Conservation (phyloP, 2,113 vertebrate species). For the Psammodynastes pulverulentus region DNA sequence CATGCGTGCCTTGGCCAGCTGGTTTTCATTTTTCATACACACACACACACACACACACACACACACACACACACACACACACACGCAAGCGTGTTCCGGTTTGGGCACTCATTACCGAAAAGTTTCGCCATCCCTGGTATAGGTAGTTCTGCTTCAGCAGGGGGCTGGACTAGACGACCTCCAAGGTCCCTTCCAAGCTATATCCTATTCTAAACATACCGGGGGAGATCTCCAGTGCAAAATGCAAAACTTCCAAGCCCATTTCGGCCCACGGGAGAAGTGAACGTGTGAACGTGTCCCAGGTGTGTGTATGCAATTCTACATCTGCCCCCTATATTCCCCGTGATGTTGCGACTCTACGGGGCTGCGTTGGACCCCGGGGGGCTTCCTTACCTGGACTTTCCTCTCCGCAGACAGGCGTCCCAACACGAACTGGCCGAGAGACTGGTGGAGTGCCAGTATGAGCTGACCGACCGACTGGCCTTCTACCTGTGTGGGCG, state of each 20-base stretch:
- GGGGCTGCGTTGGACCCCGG: neutral
- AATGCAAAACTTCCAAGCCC: neutral
- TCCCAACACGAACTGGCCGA: conserved; percentile 93
- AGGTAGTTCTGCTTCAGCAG: too few species aligned
- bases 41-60: too few species aligned
- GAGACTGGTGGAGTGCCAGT: conserved; percentile 95
- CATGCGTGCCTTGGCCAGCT: too few species aligned
- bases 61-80: too few species aligned
- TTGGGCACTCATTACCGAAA: too few species aligned
- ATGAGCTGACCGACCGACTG: conserved; percentile 93
- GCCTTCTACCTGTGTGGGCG: conserved; percentile 97
- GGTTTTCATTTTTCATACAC: too few species aligned
- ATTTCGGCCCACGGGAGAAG: neutral
- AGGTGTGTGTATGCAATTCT: neutral
- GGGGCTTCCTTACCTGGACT: conserved; percentile 37
- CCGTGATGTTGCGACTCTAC: neutral
- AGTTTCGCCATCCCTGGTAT: too few species aligned
- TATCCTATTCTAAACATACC: neutral
- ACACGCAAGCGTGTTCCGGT: too few species aligned
- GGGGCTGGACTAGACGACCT: too few species aligned
- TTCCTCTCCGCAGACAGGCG: conserved; percentile 81
- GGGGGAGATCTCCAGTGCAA: neutral
- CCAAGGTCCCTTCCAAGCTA: too few species aligned
- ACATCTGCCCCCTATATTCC: neutral
- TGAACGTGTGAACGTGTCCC: neutral